A percentile compares a stretch with the other conserved stretches of the same genome.
Evolutionary conservation across 2,113 vertebrate genomes (phyloP).

Genomic region (Tichodroma muraria): DNA sequence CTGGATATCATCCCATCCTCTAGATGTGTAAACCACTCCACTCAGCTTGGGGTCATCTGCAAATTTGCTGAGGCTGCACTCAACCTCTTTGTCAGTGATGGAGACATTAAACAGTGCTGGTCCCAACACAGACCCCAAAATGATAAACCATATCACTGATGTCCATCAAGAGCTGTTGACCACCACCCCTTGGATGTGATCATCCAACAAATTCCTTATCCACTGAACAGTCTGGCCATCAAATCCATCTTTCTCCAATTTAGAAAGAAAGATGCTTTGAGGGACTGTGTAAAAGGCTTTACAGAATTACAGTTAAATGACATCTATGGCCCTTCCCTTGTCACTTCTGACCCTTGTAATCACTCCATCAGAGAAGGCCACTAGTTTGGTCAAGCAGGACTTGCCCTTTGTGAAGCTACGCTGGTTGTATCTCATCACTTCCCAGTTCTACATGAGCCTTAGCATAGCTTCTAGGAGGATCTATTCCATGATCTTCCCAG

Average conservation of each 20-base stretch:
- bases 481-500: neutral
- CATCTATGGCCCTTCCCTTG: neutral
- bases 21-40: neutral
- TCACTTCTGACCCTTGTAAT: neutral
- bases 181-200: neutral
- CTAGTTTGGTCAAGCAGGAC: neutral
- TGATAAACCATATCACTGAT: neutral
- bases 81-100: neutral
- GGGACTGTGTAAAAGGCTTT: neutral
- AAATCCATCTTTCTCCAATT: neutral
- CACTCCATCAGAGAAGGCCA: neutral
- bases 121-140: neutral
- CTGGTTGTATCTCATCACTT: neutral
- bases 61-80: neutral
- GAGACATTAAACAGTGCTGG: neutral
- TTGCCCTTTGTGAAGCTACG: neutral
- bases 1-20: neutral
- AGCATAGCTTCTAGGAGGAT: neutral
- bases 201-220: neutral
- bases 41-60: neutral
- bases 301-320: neutral
- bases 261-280: neutral
- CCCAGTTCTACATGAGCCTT: neutral
- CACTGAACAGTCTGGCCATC: neutral
- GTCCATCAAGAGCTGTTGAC: neutral